phyloP scores from a whole-genome alignment of 2,888 invertebrate genomes.

The Ganaspis brasiliensis region DNA sequence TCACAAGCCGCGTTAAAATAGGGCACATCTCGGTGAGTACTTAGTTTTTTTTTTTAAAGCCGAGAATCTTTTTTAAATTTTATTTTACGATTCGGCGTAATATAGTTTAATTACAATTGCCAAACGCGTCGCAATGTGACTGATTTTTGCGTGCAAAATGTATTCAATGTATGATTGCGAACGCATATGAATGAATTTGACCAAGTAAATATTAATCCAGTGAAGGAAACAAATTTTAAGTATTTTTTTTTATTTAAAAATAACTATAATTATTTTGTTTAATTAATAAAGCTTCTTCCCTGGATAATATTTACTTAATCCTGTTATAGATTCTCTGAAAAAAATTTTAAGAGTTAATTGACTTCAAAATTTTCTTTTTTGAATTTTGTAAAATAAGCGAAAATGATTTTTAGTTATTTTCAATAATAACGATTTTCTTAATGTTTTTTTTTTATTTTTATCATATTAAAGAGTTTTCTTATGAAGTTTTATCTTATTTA shows the following conservation, averaged over 20 bases:
- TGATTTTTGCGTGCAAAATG: slow-evolving; percentile 37
- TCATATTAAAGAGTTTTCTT: no score
- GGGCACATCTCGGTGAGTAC: slow-evolving; percentile 79
- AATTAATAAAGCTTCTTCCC: background rate
- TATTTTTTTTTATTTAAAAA: background rate
- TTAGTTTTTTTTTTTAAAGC: slow-evolving; percentile 68
- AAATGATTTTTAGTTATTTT: background rate
- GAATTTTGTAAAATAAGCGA: background rate
- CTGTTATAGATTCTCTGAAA: background rate
- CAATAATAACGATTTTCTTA: no score
- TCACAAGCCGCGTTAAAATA: slow-evolving; percentile 81
- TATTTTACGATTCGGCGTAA: slow-evolving; percentile 2
- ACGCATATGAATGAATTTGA: slow-evolving; percentile 15
- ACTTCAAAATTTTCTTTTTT: background rate
- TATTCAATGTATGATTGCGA: slow-evolving; percentile 36
- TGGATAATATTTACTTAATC: slow-evolving; percentile 16
- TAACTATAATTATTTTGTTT: background rate
- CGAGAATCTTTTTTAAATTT: slow-evolving; percentile 60
- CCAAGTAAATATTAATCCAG: background rate
- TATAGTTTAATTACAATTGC: background rate
- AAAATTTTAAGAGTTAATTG: slow-evolving; percentile 6
- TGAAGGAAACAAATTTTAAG: background rate
- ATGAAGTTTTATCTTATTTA: no score
- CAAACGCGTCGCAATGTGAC: slow-evolving; percentile 31
- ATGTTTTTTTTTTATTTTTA: no score